These are phyloP conservation scores for Lithobates pipiens DNA, from an alignment of 2,797 vertebrate species.

Conservation along the genomic window DNA sequence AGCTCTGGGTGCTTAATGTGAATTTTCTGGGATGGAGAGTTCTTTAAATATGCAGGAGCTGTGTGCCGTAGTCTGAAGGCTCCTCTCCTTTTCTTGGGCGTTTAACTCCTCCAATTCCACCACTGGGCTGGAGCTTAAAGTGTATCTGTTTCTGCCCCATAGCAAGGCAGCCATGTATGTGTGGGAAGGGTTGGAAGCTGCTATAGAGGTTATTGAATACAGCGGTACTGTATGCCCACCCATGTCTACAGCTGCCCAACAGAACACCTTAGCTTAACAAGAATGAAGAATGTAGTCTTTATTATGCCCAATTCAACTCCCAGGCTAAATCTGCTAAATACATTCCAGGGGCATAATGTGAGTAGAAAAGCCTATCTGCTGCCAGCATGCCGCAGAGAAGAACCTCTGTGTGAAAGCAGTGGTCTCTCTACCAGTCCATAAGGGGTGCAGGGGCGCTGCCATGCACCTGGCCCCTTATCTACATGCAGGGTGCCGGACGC, in stretches of 20 bases:
- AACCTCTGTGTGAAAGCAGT: too few relatives aligned
- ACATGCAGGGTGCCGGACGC: too few relatives aligned
- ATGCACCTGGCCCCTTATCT: too few relatives aligned
- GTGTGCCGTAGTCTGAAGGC: neutral
- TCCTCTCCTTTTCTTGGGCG: neutral
- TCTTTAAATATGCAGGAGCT: slow-evolving; percentile 40
- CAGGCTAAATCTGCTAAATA: too few relatives aligned
- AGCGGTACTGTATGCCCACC: neutral
- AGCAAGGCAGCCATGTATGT: neutral
- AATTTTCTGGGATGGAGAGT: neutral
- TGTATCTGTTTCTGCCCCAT: neutral
- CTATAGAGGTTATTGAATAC: too few relatives aligned
- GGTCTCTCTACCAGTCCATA: too few relatives aligned
- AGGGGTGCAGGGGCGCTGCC: too few relatives aligned
- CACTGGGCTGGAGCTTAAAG: neutral
- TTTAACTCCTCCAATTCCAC: neutral
- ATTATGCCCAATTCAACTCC: neutral
- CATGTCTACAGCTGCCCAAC: neutral
- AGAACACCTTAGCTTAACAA: neutral
- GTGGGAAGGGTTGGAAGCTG: neutral
- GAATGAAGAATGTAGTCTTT: neutral
- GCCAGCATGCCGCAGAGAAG: too few relatives aligned
- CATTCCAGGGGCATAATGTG: too few relatives aligned
- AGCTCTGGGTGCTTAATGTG: slow-evolving; percentile 28
- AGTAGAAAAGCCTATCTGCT: too few relatives aligned